These are phyloP conservation scores for Terrapene triunguis DNA, from an alignment of 2,113 vertebrate species.

Conservation along the genomic window DNA sequence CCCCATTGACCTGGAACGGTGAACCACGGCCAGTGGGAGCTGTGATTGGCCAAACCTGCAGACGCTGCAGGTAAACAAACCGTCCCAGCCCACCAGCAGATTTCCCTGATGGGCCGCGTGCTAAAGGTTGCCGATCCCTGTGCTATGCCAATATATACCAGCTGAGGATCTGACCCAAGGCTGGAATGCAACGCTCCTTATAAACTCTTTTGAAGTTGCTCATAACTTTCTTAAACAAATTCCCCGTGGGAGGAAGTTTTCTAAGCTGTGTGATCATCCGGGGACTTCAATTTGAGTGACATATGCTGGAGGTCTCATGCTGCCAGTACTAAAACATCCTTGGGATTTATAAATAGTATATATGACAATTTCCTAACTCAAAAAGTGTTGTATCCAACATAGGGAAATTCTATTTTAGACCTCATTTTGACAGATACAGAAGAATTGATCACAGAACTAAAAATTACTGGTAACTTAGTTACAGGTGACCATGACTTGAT, in stretches of 20 bases:
- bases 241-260: not conserved
- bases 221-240: too few species aligned
- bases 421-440: not conserved
- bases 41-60: too few species aligned
- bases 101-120: too few species aligned
- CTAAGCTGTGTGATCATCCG: not conserved
- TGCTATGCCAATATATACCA: not conserved
- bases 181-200: not conserved
- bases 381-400: not conserved
- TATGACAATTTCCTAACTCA: not conserved
- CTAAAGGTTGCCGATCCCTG: too few species aligned
- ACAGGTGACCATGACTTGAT: not conserved
- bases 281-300: not conserved
- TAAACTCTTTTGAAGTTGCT: not conserved
- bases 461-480: not conserved
- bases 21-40: too few species aligned
- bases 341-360: not conserved
- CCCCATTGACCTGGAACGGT: too few species aligned
- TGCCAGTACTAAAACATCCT: not conserved
- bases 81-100: too few species aligned
- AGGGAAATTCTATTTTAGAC: not conserved
- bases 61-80: too few species aligned
- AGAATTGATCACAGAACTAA: not conserved
- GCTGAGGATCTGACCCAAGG: not conserved
- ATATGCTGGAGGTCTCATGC: not conserved